phyloP scores from a whole-genome alignment of 2,888 invertebrate genomes.

The Heliconius erato region DNA sequence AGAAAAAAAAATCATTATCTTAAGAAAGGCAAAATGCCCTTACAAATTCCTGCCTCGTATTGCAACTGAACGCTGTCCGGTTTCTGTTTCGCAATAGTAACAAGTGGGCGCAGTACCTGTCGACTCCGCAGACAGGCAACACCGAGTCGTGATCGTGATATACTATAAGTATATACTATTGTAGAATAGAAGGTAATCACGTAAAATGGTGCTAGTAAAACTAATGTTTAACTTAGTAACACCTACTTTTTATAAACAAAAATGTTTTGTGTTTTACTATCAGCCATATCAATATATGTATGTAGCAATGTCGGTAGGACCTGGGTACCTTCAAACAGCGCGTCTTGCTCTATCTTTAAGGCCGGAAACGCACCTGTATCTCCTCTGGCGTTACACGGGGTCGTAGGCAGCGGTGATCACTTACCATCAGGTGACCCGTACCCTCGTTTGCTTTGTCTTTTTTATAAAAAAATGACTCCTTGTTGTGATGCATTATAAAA shows the following conservation, averaged over 20 bases:
- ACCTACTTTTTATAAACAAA: not conserved
- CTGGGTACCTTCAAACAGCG: too few relatives aligned
- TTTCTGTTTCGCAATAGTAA: constrained; percentile 53
- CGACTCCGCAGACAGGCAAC: constrained; percentile 51
- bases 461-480: too few relatives aligned
- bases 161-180: not conserved
- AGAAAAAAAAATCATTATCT: not conserved
- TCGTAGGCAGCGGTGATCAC: too few relatives aligned
- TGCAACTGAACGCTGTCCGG: constrained; percentile 40
- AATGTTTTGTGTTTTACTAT: not conserved
- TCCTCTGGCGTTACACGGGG: too few relatives aligned
- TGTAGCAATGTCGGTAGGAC: too few relatives aligned
- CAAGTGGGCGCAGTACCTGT: constrained; percentile 68
- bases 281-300: too few relatives aligned
- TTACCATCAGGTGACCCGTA: too few relatives aligned
- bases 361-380: too few relatives aligned
- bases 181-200: constrained; percentile 4
- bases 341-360: too few relatives aligned
- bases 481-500: too few relatives aligned
- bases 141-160: constrained; percentile 60
- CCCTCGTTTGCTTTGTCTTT: too few relatives aligned
- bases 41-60: constrained; percentile 34
- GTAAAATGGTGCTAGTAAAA: not conserved
- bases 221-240: not conserved
- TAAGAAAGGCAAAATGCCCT: constrained; percentile 22